These are phyloP conservation scores for Podiceps cristatus DNA, from an alignment of 2,113 vertebrate genomes.

Conservation along the genomic window DNA sequence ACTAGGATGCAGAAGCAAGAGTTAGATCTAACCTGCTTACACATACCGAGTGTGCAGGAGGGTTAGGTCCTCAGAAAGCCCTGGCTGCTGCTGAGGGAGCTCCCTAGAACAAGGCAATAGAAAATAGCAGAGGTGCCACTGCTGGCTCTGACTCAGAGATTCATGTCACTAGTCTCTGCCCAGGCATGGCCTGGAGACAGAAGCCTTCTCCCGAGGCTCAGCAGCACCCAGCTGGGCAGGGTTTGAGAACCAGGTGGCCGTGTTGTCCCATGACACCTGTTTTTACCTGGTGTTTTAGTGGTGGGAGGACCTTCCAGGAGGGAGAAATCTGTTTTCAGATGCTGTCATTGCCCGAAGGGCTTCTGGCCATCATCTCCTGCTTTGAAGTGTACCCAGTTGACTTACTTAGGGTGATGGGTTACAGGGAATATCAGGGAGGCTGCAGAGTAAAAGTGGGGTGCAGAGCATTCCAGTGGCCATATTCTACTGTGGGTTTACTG, in stretches of 20 bases:
- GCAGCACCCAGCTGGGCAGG: neutral
- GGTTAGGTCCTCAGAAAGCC: neutral
- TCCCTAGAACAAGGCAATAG: neutral
- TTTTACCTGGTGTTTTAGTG: neutral
- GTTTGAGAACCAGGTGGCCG: neutral
- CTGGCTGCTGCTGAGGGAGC: neutral
- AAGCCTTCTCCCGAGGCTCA: neutral
- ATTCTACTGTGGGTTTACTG: neutral
- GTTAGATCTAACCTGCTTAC: neutral
- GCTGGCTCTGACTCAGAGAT: neutral
- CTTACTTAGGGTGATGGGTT: neutral
- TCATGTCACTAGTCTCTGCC: neutral
- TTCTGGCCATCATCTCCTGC: neutral
- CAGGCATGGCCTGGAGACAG: neutral
- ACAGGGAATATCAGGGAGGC: neutral
- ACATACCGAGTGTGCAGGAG: neutral
- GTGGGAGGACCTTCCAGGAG: neutral
- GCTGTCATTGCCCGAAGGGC: neutral
- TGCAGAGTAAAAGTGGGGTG: neutral
- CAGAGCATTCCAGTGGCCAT: neutral
- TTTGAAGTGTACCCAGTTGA: neutral
- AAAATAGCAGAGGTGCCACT: neutral
- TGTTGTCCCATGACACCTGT: neutral
- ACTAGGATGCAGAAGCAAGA: neutral
- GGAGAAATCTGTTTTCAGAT: neutral